phyloP scores from a whole-genome alignment of 2,797 vertebrate species.

The Okamejei kenojei region DNA sequence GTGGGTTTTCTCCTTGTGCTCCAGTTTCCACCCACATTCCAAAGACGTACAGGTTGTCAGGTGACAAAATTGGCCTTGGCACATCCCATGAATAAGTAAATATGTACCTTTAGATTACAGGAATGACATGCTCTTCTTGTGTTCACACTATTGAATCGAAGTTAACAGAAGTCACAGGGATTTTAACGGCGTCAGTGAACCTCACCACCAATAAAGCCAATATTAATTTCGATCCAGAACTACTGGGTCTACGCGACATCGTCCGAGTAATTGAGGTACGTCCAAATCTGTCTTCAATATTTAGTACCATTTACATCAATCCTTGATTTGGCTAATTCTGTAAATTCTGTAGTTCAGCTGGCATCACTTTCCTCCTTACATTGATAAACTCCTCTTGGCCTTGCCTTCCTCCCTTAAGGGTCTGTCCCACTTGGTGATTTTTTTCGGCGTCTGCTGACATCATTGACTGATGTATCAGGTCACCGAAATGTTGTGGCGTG shows the following conservation, averaged over 20 bases:
- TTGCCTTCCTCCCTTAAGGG: neutral
- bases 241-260: conserved; percentile 78
- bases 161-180: conserved; percentile 67
- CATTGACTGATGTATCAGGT: too few relatives aligned
- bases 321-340: neutral
- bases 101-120: conserved; percentile 62
- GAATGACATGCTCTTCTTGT: conserved; percentile 90
- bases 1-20: too few relatives aligned
- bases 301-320: too few relatives aligned
- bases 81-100: too few relatives aligned
- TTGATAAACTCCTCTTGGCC: neutral
- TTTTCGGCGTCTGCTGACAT: too few relatives aligned
- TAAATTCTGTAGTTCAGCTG: neutral
- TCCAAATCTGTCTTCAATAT: neutral
- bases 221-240: conserved; percentile 79
- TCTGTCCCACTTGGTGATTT: too few relatives aligned
- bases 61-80: too few relatives aligned
- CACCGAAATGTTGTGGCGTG: too few relatives aligned
- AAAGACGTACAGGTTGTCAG: too few relatives aligned
- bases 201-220: conserved; percentile 81
- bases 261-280: conserved; percentile 78
- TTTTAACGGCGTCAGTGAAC: conserved; percentile 72
- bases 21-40: too few relatives aligned
- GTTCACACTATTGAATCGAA: conserved; percentile 86
- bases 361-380: neutral